Conservation (phyloP, 2,113 vertebrate species). For the Bombycilla garrulus region DNA sequence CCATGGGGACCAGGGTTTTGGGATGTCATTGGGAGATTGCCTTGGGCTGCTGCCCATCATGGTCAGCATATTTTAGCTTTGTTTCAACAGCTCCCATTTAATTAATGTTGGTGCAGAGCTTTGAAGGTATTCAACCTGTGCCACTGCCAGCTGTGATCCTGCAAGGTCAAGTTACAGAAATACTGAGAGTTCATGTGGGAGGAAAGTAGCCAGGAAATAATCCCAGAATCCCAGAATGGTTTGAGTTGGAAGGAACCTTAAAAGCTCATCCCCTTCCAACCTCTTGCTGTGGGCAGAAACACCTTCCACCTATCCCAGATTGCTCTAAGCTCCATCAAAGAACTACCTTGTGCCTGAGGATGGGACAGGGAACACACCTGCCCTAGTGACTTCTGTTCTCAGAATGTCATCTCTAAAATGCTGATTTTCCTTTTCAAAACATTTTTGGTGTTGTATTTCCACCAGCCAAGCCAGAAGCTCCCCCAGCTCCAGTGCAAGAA, state of each 20-base stretch:
- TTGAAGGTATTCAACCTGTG: neutral
- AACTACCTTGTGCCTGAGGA: neutral
- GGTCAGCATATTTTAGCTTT: neutral
- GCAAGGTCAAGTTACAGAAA: neutral
- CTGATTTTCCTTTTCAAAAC: neutral
- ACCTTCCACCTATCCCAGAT: neutral
- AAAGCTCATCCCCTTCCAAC: neutral
- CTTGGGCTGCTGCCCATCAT: neutral
- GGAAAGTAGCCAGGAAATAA: neutral
- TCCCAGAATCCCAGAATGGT: neutral
- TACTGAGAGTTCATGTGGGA: neutral
- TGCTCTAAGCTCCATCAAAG: neutral
- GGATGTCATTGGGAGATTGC: neutral
- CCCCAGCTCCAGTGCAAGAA: slow-evolving; percentile 65
- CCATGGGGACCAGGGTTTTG: neutral
- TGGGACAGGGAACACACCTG: neutral
- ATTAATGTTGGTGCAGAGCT: neutral
- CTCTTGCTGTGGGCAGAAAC: neutral
- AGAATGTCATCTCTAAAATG: neutral
- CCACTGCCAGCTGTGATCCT: neutral
- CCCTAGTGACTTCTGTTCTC: neutral
- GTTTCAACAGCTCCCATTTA: neutral
- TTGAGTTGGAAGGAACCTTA: neutral
- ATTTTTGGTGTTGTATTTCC: neutral
- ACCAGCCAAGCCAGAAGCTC: slow-evolving; percentile 81